Evolutionary conservation across 2,797 vertebrate genomes (phyloP).

Genomic region (Sebastolobus alascanus): DNA sequence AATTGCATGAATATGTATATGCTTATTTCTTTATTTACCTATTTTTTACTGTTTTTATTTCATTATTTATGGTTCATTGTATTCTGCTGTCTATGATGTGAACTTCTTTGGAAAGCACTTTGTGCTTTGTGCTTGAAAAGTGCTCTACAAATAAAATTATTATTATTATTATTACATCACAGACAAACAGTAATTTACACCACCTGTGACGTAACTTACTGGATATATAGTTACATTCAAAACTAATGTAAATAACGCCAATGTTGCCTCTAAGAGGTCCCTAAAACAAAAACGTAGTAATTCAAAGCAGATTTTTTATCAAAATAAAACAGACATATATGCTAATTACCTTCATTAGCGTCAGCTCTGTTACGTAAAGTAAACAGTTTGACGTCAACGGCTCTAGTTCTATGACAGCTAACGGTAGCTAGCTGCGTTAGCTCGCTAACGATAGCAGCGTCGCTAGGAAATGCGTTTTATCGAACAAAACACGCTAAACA

Average conservation of each 20-base stretch:
- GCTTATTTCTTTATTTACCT: too few species aligned
- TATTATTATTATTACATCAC: neutral
- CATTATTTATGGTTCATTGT: too few species aligned
- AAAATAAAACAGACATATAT: neutral
- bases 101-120: too few species aligned
- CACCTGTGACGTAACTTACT: neutral
- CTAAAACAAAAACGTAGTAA: neutral
- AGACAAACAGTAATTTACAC: too few species aligned
- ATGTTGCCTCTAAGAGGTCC: neutral
- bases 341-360: neutral
- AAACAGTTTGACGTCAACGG: neutral
- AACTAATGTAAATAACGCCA: slow-evolving; percentile 28
- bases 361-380: neutral
- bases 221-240: neutral
- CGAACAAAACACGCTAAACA: slow-evolving; percentile 43
- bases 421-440: slow-evolving; percentile 40
- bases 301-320: neutral
- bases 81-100: too few species aligned
- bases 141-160: too few species aligned
- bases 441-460: slow-evolving; percentile 56
- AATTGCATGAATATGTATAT: too few species aligned
- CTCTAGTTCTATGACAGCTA: neutral
- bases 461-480: slow-evolving; percentile 21
- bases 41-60: too few species aligned
- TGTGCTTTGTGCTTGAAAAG: too few species aligned